Percentiles rank a stretch among this genome's conserved stretches.
These are phyloP conservation scores for Melanargia galathea DNA, from an alignment of 2,888 invertebrate genomes.

Conservation along the genomic window DNA sequence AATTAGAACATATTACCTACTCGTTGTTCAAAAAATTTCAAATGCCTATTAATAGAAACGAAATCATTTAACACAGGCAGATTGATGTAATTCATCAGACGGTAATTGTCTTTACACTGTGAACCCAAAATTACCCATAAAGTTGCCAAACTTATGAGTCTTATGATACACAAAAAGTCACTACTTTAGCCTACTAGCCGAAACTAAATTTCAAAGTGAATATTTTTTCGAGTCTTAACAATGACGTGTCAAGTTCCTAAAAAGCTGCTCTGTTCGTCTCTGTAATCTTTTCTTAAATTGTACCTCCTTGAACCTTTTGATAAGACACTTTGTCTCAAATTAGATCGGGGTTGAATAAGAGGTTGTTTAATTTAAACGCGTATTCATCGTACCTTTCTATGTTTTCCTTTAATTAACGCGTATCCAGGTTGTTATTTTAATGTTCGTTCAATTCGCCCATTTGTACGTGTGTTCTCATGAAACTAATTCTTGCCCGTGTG, in stretches of 20 bases:
- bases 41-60: too few species aligned
- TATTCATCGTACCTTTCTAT: neutral
- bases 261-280: neutral
- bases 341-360: neutral
- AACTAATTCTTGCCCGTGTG: neutral
- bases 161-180: too few species aligned
- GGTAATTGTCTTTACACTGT: too few species aligned
- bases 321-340: slow-evolving; percentile 1
- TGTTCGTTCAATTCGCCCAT: neutral
- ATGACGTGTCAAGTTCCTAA: neutral
- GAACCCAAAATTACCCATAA: too few species aligned
- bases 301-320: neutral
- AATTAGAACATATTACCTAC: too few species aligned
- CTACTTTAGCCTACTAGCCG: too few species aligned
- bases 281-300: neutral
- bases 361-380: neutral
- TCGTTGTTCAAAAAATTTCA: too few species aligned
- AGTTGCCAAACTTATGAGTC: too few species aligned
- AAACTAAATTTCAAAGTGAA: neutral
- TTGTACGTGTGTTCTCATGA: neutral
- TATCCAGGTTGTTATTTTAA: neutral
- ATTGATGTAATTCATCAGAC: too few species aligned
- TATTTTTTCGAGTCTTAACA: neutral
- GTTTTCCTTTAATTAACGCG: slow-evolving; percentile 5
- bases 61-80: too few species aligned